Conservation (phyloP, 2,113 vertebrate species). For the Ivindomyrus marchei region DNA sequence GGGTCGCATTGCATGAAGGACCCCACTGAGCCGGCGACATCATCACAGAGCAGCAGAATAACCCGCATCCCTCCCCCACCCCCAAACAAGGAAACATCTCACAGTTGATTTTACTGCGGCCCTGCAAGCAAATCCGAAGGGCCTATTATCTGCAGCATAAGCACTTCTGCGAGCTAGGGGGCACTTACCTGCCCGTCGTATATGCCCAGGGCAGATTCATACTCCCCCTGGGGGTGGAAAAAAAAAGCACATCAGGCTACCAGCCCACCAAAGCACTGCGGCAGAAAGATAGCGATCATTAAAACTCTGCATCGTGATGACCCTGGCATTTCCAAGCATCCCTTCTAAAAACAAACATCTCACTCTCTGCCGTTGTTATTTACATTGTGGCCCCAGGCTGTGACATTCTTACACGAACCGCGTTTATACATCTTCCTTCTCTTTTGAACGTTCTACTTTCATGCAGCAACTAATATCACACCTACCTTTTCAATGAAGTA, state of each 20-base stretch:
- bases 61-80: neutral
- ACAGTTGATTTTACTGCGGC: conserved; percentile 33
- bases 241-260: neutral
- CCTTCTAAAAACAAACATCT: neutral
- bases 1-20: neutral
- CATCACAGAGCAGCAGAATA: neutral
- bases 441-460: neutral
- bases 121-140: conserved; percentile 5
- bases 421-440: neutral
- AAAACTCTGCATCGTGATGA: neutral
- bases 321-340: neutral
- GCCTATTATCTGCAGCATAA: neutral
- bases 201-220: conserved; percentile 79
- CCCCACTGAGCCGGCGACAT: neutral
- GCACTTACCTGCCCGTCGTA: conserved; percentile 78
- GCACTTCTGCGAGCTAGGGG: neutral
- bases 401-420: neutral
- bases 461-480: neutral
- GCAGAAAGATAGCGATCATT: neutral
- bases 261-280: neutral
- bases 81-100: neutral
- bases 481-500: conserved; percentile 88
- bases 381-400: neutral
- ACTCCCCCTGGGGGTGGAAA: conserved; percentile 69
- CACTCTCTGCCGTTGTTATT: neutral